phyloP scores from a whole-genome alignment of 37 sponge, comb jelly and placozoan genomes.

The Diacarnus erythraeanus region DNA sequence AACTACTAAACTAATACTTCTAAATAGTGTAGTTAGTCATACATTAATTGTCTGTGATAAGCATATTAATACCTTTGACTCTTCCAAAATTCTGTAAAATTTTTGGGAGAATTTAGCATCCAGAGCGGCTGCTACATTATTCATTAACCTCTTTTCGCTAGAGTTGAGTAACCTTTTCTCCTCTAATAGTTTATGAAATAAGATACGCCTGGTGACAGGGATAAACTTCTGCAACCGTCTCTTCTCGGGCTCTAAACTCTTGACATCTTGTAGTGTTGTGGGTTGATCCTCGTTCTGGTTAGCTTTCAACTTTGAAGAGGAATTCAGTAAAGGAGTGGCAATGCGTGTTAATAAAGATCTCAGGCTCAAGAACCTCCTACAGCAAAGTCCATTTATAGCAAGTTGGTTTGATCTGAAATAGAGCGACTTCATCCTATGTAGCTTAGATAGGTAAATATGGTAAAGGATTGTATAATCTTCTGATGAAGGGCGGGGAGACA shows the following conservation, averaged over 20 bases:
- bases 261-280: neutral
- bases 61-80: conserved; percentile 64
- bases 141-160: conserved; percentile 51
- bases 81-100: conserved; percentile 64
- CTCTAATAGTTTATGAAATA: conserved; percentile 53
- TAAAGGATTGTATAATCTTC: too few relatives aligned
- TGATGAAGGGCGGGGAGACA: too few relatives aligned
- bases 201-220: conserved; percentile 66
- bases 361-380: neutral
- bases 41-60: neutral
- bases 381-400: neutral
- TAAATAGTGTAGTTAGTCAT: too few relatives aligned
- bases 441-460: too few relatives aligned
- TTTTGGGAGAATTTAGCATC: conserved; percentile 63
- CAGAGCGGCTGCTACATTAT: conserved; percentile 73
- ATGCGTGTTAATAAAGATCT: neutral
- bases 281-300: neutral
- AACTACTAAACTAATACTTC: too few relatives aligned
- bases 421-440: too few relatives aligned
- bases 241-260: neutral
- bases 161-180: conserved; percentile 49
- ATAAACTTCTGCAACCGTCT: conserved; percentile 69
- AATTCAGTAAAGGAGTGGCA: neutral
- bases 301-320: neutral
- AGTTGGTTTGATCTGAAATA: too few relatives aligned